Evolutionary conservation across 2,113 vertebrate species (phyloP), one percentile per base, ranked within the genome.

Genomic region (Macroglossus sobrinus): DNA sequence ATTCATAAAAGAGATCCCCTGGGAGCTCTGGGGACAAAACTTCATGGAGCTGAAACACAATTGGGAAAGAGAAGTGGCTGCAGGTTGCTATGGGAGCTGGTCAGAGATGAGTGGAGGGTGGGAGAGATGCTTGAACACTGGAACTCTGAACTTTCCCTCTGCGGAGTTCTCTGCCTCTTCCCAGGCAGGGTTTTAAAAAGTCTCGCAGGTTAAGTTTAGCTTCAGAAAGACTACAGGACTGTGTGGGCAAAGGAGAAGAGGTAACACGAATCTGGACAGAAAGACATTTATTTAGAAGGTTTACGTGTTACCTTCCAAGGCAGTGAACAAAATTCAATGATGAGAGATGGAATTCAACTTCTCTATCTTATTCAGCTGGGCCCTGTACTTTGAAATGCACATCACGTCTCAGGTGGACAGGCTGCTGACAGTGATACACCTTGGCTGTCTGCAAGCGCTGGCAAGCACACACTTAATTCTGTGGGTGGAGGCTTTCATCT

Each of bases 281-380:
- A 4, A 80, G 10, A 14, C 68, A 81, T 91, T 95, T 50, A 74
- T 68, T 91, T 80, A 91, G 96, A 96, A 85, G 80, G 91, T 2
- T 28, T 84, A 55, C 19, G 50, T 6, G 72, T 84, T 94, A 76
- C 64, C 55, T 89, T 74, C 72, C 78, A 68, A 95, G 92, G 84
- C 96, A 96, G 47, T 38, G 85, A 89, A 80, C 35, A 75, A 92
- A 92, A 71, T 64, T 47, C 43, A 85, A 63, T 93, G 50, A 94
- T 93, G 92, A 76, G 84, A 92, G 96, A 82, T 40, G 84, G 80
- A 57, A 84, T 75, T 94, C 28, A 28, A 33, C 33, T 89, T 72
- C 93, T 50, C 61, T 26, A 74, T 94, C 96, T 86, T 75, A 33
- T 75, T 89, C 95, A 71, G 87, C 43, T n/a, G 38, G 57, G 16